Evolutionary conservation across 2,113 vertebrate species (phyloP), one percentile per base, ranked within the genome.

Genomic region (Bufo gargarizans): DNA sequence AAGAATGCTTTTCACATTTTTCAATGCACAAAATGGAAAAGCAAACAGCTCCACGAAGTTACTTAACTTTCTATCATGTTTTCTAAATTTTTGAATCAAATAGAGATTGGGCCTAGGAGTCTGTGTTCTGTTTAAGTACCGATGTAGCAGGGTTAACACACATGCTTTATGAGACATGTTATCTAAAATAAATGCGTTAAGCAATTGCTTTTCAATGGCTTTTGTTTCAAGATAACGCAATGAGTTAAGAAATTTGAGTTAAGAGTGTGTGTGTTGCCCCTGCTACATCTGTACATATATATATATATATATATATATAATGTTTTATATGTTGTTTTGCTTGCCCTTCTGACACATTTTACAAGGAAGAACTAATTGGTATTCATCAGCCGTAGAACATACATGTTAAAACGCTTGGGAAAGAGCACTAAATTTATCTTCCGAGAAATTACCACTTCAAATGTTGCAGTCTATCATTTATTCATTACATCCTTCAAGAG

Each of bases 401-500:
- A 47, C 55, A 77, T 85, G 71, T 76, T 53, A 53, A 82, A 83
- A 69, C 55, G 49, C 82, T 63, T 49, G 33, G 72, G 19, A 47
- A 8, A 85, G 33, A 17, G 71, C 53, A 61, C 77, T n/a, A 77
- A 47, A 49, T 61, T 67, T 77, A 77, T 85, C 55, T 61, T 85
- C 69, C 50, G 22, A 76, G 74, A 85, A 85, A 85, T 85, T 85
- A 85, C n/a, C 71, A 85, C 84, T 76, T 85, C 84, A 85, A 74
- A 77, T 61, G 49, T 59, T 45, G 69, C 55, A 85, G 17, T 10
- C 71, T 2, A 85, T 85, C 69, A 85, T 61, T 85, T 85, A 77
- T 85, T 85, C 71, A 77, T 77, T 47, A 85, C 55, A 58, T 67
- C 47, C 50, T 74, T 85, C 53, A 71, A 45, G 83, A 74, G 83